phyloP scores from a whole-genome alignment of 53 echinoderm and acorn worm species.

The Hippasteria phrygiana region DNA sequence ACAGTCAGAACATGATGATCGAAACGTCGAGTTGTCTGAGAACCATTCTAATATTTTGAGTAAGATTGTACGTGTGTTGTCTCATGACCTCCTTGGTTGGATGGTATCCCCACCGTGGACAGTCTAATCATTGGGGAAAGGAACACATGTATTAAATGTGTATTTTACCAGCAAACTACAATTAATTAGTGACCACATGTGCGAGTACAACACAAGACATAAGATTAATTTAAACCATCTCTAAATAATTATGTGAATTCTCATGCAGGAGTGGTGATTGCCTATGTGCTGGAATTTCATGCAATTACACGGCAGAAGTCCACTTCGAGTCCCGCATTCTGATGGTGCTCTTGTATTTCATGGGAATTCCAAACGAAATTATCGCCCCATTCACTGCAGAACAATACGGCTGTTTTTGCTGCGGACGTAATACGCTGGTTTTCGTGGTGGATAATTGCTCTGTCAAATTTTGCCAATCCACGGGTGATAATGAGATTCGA shows the following conservation, averaged over 20 bases:
- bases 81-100: too few species aligned
- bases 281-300: constrained; percentile 32
- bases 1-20: too few species aligned
- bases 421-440: not conserved
- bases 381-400: constrained; percentile 40
- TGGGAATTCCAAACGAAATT: constrained; percentile 16
- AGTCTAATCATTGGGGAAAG: too few species aligned
- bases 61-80: too few species aligned
- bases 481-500: constrained; percentile 41
- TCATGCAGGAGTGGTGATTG: not conserved
- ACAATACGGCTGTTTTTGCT: not conserved
- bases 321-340: not conserved
- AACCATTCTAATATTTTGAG: too few species aligned
- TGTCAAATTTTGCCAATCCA: constrained; percentile 25
- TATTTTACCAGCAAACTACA: not conserved
- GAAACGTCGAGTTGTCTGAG: too few species aligned
- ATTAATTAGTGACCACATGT: not conserved
- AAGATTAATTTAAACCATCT: not conserved
- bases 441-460: constrained; percentile 38
- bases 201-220: not conserved
- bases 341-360: constrained; percentile 21
- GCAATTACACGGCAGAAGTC: not conserved
- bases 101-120: too few species aligned
- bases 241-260: not conserved
- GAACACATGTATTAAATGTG: too few species aligned